Evolutionary conservation across 2,113 vertebrate species (phyloP).

Genomic region (Vidua chalybeata): DNA sequence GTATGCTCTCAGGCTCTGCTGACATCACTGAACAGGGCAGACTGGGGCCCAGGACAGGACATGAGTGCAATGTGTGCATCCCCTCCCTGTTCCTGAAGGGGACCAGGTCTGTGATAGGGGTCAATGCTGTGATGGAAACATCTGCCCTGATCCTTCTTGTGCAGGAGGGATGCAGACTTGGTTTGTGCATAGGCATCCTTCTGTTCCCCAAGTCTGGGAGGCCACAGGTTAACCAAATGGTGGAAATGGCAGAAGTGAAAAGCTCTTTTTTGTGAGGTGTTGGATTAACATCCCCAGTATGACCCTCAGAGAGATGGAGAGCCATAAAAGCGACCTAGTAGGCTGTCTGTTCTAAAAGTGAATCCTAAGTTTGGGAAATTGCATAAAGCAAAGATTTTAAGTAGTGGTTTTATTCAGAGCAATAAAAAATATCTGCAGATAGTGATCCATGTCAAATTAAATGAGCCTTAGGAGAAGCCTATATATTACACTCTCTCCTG

Average conservation of each 20-base stretch:
- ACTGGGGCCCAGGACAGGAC: background rate
- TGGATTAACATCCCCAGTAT: background rate
- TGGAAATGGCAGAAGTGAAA: background rate
- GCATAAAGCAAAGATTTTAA: background rate
- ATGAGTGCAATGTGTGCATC: accelerated
- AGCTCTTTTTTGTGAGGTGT: background rate
- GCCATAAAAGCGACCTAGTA: background rate
- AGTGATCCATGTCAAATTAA: background rate
- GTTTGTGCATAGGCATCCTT: background rate
- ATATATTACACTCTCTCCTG: background rate
- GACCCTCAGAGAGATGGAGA: background rate
- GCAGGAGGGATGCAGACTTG: background rate
- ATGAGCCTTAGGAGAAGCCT: background rate
- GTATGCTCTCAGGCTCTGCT: background rate
- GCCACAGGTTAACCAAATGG: background rate
- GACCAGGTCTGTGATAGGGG: background rate
- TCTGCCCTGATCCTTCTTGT: background rate
- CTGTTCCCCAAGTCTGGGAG: background rate
- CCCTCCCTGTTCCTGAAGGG: background rate
- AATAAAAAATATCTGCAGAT: background rate
- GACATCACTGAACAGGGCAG: background rate
- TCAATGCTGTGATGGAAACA: background rate
- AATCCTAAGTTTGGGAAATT: background rate
- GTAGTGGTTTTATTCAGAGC: background rate
- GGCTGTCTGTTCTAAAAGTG: background rate